A percentile compares a stretch with the other conserved stretches of the same genome.
Conservation (phyloP, 2,888 invertebrate species). For the Spilosoma lubricipeda region DNA sequence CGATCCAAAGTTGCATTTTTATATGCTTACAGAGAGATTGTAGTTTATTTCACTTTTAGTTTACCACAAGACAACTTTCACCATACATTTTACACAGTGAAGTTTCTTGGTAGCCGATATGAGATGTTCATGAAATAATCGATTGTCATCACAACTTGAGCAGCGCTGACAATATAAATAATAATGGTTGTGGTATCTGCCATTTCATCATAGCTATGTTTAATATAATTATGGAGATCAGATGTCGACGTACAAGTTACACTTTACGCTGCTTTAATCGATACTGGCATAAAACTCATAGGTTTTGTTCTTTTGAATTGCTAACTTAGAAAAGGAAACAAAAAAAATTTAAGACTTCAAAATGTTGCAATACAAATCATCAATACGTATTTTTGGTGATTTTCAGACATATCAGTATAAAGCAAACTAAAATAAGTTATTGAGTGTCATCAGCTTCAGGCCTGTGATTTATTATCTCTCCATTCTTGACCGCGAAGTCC, state of each 20-base stretch:
- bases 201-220: conserved; percentile 5
- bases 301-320: background rate
- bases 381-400: background rate
- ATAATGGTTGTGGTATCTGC: conserved; percentile 18
- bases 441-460: background rate
- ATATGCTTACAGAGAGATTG: conserved; percentile 1
- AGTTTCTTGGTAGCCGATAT: conserved; percentile 46
- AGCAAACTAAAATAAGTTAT: background rate
- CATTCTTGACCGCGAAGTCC: background rate
- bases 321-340: background rate
- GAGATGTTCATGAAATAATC: conserved; percentile 44
- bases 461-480: background rate
- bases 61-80: conserved; percentile 45
- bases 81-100: conserved; percentile 38
- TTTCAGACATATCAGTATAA: background rate
- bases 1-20: background rate
- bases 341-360: background rate
- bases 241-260: background rate
- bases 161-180: conserved; percentile 35
- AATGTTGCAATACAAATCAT: background rate
- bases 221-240: background rate
- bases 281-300: background rate
- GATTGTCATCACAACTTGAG: conserved; percentile 50
- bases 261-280: background rate
- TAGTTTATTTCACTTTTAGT: conserved; percentile 24